These are phyloP conservation scores for Acronicta alni DNA, from an alignment of 2,888 invertebrate genomes.

Conservation along the genomic window DNA sequence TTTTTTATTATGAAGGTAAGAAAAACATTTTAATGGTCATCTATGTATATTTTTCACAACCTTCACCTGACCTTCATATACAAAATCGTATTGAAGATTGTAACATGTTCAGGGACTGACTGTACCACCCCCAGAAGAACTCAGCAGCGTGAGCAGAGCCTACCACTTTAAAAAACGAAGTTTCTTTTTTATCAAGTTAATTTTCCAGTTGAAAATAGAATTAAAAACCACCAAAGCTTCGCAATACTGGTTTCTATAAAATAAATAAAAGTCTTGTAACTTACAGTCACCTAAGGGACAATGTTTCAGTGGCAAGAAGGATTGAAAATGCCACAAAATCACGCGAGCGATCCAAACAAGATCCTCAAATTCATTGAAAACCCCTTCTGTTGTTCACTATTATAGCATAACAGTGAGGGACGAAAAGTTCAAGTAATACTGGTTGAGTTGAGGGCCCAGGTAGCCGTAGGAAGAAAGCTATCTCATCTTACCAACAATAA, in stretches of 20 bases:
- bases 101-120: too few relatives aligned
- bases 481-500: constrained; percentile 21
- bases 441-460: constrained; percentile 18
- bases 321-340: constrained; percentile 59
- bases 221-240: too few relatives aligned
- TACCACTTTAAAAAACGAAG: too few relatives aligned
- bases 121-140: too few relatives aligned
- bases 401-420: constrained; percentile 19
- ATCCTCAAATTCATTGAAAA: constrained; percentile 42
- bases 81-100: too few relatives aligned
- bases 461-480: constrained; percentile 28
- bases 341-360: constrained; percentile 51
- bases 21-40: too few relatives aligned
- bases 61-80: too few relatives aligned
- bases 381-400: constrained; percentile 35
- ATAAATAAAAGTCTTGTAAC: constrained; percentile 35
- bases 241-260: constrained; percentile 15
- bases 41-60: too few relatives aligned
- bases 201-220: constrained; percentile 6
- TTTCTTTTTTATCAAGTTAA: not conserved
- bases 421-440: constrained; percentile 23
- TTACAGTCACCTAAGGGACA: constrained; percentile 38
- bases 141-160: too few relatives aligned
- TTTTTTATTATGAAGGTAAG: too few relatives aligned
- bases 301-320: constrained; percentile 37